A percentile compares a stretch with the other conserved stretches of the same genome.
phyloP scores from a whole-genome alignment of 2,113 vertebrate genomes.

The Sisor rabdophorus region DNA sequence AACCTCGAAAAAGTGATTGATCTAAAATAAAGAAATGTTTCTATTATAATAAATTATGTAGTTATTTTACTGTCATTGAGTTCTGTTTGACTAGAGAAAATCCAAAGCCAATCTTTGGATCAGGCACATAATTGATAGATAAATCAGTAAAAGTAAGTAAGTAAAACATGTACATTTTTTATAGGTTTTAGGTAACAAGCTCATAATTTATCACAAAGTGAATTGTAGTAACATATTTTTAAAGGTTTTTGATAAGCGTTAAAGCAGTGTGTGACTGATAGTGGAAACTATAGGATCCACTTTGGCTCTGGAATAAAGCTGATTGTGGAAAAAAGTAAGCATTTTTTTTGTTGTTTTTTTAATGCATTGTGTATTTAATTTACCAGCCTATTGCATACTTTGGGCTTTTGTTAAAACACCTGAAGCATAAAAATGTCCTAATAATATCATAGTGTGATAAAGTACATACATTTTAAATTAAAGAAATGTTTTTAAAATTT shows the following conservation, averaged over 20 bases:
- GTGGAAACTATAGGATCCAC: conserved; percentile 27
- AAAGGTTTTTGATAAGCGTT: conserved; percentile 29
- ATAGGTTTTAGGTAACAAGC: neutral
- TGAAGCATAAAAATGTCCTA: too few relatives aligned
- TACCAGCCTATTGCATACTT: neutral
- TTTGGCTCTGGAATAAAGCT: conserved; percentile 28
- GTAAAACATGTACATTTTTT: neutral
- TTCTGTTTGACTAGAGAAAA: conserved; percentile 45
- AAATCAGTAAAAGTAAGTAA: conserved; percentile 39
- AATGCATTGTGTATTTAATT: neutral
- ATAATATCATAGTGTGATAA: neutral
- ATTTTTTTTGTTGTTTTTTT: neutral
- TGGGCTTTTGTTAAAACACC: too few relatives aligned
- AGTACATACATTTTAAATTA: neutral
- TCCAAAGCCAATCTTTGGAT: conserved; percentile 21
- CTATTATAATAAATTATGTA: too few relatives aligned
- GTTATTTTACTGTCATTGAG: neutral
- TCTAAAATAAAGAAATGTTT: too few relatives aligned
- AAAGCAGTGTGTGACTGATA: conserved; percentile 43
- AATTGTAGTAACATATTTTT: neutral
- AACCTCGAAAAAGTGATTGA: conserved; percentile 14
- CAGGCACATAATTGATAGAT: conserved; percentile 17
- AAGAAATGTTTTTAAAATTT: too few relatives aligned
- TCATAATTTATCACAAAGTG: neutral
- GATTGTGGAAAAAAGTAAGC: conserved; percentile 34